Evolutionary conservation across 2,113 vertebrate species (phyloP).

Genomic region (Abramis brama): DNA sequence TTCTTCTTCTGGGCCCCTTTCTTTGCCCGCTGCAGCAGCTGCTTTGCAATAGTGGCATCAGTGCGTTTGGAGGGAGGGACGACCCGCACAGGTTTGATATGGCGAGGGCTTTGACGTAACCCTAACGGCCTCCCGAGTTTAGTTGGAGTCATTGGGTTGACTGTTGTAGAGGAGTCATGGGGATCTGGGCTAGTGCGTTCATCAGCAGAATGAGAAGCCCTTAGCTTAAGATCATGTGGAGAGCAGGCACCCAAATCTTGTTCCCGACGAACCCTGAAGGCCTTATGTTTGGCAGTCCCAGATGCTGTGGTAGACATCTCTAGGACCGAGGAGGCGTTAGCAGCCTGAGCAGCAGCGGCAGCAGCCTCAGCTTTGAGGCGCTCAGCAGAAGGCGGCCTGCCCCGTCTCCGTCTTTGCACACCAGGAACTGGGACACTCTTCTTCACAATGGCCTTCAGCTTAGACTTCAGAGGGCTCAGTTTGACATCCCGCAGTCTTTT

Average conservation of each 20-base stretch:
- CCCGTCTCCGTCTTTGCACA: constrained; percentile 83
- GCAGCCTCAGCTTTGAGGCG: constrained; percentile 84
- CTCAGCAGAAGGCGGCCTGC: constrained; percentile 90
- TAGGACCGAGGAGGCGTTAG: constrained; percentile 61
- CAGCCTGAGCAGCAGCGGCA: constrained; percentile 66
- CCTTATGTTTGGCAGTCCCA: constrained; percentile 84
- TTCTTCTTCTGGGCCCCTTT: constrained; percentile 89
- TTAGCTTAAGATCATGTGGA: constrained; percentile 63
- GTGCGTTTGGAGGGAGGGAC: constrained; percentile 95
- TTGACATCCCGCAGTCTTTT: constrained; percentile 91
- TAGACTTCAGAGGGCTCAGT: constrained; percentile 89
- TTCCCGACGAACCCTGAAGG: constrained; percentile 81
- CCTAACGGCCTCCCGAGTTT: constrained; percentile 75
- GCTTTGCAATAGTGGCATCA: constrained; percentile 93
- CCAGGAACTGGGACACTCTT: constrained; percentile 81
- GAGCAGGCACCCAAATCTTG: constrained; percentile 70
- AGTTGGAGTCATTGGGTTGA: constrained; percentile 72
- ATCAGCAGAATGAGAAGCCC: constrained; percentile 57
- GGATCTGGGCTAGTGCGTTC: constrained; percentile 59
- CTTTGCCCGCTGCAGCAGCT: constrained; percentile 93
- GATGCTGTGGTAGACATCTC: constrained; percentile 54
- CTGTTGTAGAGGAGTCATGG: constrained; percentile 67
- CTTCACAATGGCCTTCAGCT: constrained; percentile 85
- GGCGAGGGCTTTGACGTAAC: constrained; percentile 92
- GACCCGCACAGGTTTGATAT: constrained; percentile 92